These are phyloP conservation scores for Pseudochaenichthys georgianus DNA, from an alignment of 2,797 vertebrate genomes.

Conservation along the genomic window DNA sequence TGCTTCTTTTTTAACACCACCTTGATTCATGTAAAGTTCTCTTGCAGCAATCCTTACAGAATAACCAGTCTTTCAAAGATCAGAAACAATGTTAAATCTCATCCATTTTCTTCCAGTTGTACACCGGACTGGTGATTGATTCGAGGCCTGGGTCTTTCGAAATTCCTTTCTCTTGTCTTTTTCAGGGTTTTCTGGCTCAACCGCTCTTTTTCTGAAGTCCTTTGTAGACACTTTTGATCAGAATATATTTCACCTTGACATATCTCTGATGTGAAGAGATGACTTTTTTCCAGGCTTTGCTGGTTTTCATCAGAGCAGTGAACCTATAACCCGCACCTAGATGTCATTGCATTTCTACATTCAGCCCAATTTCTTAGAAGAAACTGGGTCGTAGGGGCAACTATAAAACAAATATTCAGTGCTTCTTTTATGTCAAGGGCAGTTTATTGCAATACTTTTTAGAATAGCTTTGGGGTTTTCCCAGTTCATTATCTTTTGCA, in stretches of 20 bases:
- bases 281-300: conserved; percentile 11
- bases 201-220: conserved; percentile 8
- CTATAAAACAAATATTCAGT: conserved; percentile 17
- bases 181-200: conserved; percentile 3
- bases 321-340: conserved; percentile 34
- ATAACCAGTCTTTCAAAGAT: conserved; percentile 17
- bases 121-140: conserved; percentile 22
- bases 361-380: conserved; percentile 31
- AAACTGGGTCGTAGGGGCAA: conserved; percentile 33
- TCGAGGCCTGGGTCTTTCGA: conserved; percentile 12
- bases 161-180: conserved; percentile 30
- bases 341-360: conserved; percentile 21
- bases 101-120: conserved; percentile 13
- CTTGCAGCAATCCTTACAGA: conserved; percentile 19
- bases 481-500: conserved; percentile 33
- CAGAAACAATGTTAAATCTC: background rate
- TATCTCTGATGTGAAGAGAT: conserved; percentile 20
- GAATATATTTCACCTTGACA: conserved; percentile 41
- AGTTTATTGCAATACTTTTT: conserved; percentile 23
- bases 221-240: conserved; percentile 43
- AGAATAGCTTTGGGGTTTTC: conserved; percentile 13
- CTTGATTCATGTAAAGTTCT: conserved; percentile 21
- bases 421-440: conserved; percentile 22
- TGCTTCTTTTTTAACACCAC: conserved; percentile 4
- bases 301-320: conserved; percentile 44